Evolutionary conservation across 2,797 vertebrate species (phyloP).

Genomic region (Saxicola maurus): DNA sequence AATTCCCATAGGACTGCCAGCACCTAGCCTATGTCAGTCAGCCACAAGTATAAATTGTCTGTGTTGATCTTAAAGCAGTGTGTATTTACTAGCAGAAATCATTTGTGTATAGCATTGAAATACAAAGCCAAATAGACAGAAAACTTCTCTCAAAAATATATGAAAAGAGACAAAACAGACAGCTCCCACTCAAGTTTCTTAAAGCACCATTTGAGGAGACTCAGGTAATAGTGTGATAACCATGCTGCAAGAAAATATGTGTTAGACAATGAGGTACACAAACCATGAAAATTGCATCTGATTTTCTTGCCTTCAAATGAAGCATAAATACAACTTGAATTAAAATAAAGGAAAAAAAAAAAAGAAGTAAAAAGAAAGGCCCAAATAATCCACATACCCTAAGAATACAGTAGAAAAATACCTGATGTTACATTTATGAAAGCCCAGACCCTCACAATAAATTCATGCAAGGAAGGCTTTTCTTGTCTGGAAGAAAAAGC

Average conservation of each 20-base stretch:
- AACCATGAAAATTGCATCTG: not conserved
- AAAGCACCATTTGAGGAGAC: not conserved
- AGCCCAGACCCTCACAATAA: not conserved
- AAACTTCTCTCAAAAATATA: not conserved
- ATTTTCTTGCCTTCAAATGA: not conserved
- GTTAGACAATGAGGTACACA: not conserved
- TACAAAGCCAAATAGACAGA: not conserved
- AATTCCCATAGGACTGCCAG: not conserved
- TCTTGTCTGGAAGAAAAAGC: not conserved
- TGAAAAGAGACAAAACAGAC: not conserved
- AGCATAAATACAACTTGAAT: not conserved
- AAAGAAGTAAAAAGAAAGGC: accelerated
- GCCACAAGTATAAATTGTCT: not conserved
- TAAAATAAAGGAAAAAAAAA: not conserved
- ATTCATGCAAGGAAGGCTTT: not conserved
- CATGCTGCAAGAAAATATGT: not conserved
- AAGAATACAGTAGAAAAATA: not conserved
- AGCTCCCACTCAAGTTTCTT: not conserved
- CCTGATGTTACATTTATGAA: not conserved
- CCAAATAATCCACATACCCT: not conserved
- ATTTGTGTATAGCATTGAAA: not conserved
- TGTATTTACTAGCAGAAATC: not conserved
- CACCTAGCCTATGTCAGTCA: not conserved
- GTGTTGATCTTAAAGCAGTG: not conserved
- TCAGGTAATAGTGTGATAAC: not conserved